Base-by-base conservation (phyloP, 2,888 invertebrate genomes). In the Chalcosyrphus nemorum region DNA sequence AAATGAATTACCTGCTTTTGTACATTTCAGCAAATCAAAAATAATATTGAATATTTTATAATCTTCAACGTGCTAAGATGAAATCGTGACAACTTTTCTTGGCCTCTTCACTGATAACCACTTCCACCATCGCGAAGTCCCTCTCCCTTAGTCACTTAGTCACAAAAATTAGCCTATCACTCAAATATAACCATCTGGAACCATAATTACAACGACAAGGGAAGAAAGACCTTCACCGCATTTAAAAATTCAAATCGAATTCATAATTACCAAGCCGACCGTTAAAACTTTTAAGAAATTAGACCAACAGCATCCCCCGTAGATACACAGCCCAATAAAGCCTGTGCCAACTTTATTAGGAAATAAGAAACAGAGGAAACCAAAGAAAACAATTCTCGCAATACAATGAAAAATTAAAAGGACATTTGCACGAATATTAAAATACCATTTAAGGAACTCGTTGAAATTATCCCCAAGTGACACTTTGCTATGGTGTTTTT, bases 381-480 rank as follows among this genome's bases (percentile, higher is more conserved):
- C 13, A 29, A 70, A 66, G 35, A n/a, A 66, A 57, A 59, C 50
- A 74, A 61, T 80, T 59, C 52, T 59, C 57, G 52, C 24, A 56
- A 47, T 56, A 63, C 61, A 70, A 76, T 75, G 56, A 63, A 75
- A 76, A 70, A 81, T 81, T 81, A 81, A 75, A 81, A 70, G 81
- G 63, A 81, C 81, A 81, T 81, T 81, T 81, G 63, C 47, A 35
- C 24, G 81, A 81, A 81, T 75, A 81, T 70, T 81, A 75, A 75
- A 81, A 50, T 66, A 56, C 27, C 68, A 70, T 75, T 63, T 70
- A 63, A 75, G 70, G 21, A 81, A 57, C 61, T 75, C 75, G 54
- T 59, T 75, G 41, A 70, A 75, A 81, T 81, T 81, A 81, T 75
- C 50, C 81, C 81, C 81, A 11, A 54, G 75, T 56, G 75, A 75